phyloP scores from a whole-genome alignment of 2,113 vertebrate species.

The Silurus glanis region DNA sequence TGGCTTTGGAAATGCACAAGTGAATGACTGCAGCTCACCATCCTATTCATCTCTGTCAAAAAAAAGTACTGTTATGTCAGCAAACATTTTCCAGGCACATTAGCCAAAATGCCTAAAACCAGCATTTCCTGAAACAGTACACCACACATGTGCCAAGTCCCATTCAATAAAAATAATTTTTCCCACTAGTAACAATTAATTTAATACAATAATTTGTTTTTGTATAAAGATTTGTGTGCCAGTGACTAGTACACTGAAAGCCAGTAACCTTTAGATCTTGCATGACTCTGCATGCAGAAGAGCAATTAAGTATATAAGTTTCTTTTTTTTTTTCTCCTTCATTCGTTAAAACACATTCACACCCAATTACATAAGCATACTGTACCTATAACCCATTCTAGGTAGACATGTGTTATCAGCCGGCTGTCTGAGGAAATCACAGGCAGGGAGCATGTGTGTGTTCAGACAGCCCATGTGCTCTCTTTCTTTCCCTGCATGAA shows the following conservation, averaged over 20 bases:
- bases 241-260: background rate
- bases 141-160: slow-evolving; percentile 16
- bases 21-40: slow-evolving; percentile 30
- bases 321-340: background rate
- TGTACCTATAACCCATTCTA: slow-evolving; percentile 8
- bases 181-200: background rate
- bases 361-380: background rate
- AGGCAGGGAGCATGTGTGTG: slow-evolving; percentile 24
- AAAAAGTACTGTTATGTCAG: slow-evolving; percentile 42
- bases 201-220: background rate
- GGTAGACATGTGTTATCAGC: slow-evolving; percentile 26
- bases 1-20: slow-evolving; percentile 30
- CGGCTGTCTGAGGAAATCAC: slow-evolving; percentile 35
- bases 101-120: slow-evolving; percentile 37
- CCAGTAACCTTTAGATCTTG: background rate
- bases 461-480: slow-evolving; percentile 46
- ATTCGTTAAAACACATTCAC: slow-evolving; percentile 9
- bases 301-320: background rate
- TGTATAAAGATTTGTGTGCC: background rate
- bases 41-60: slow-evolving; percentile 23
- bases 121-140: slow-evolving; percentile 35
- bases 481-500: slow-evolving; percentile 55
- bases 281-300: background rate
- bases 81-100: slow-evolving; percentile 45
- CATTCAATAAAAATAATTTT: background rate